phyloP scores from a whole-genome alignment of 1,140 invertebrate species.

The Lycorma delicatula region DNA sequence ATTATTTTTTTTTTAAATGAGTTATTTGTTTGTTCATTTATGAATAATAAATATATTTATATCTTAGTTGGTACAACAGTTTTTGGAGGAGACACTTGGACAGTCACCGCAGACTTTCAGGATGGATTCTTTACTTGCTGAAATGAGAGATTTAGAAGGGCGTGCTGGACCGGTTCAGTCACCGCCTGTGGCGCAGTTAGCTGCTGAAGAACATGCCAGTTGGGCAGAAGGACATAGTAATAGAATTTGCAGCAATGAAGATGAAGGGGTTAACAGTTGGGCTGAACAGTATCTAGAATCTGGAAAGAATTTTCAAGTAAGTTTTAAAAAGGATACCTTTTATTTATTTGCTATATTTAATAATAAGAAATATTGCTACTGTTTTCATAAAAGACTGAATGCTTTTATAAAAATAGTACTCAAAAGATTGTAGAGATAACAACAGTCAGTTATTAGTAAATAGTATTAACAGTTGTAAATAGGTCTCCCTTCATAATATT shows the following conservation, averaged over 20 bases:
- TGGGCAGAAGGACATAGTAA: background rate
- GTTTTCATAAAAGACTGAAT: background rate
- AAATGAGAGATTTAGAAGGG: conserved; percentile 47
- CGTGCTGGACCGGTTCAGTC: conserved; percentile 14
- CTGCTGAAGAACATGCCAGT: conserved; percentile 19
- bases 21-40: no score
- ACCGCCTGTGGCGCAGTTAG: conserved; percentile 20
- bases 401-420: background rate
- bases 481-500: no score
- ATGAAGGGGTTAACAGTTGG: conserved; percentile 36
- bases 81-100: conserved; percentile 51
- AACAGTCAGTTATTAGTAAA: no score
- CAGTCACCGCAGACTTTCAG: conserved; percentile 64
- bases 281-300: conserved; percentile 48
- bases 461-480: no score
- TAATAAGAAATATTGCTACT: background rate
- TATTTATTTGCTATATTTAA: conserved; percentile 2
- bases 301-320: conserved; percentile 47
- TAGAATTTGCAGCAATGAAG: no score
- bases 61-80: conserved; percentile 59
- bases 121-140: conserved; percentile 47
- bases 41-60: no score
- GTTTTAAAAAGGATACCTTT: conserved; percentile 13
- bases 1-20: no score
- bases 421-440: no score